Percentiles rank a stretch among this genome's conserved stretches.
Conservation (phyloP, 2,797 vertebrate species). For the Philypnodon macrostomus region DNA sequence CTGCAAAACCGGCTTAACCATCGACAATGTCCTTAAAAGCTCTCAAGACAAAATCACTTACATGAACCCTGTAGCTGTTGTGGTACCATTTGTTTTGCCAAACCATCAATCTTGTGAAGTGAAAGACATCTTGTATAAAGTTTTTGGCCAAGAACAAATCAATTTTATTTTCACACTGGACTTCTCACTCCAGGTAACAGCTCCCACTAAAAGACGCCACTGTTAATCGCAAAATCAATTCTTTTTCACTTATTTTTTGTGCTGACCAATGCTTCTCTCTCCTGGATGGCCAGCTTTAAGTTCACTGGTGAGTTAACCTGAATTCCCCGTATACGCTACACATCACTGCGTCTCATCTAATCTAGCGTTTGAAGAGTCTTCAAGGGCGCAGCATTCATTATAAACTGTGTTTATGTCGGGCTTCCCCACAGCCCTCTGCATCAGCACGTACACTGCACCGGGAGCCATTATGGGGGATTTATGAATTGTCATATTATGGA, state of each 20-base stretch:
- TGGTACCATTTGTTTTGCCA: conserved; percentile 3
- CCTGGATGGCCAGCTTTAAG: conserved; percentile 5
- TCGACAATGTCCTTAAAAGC: background rate
- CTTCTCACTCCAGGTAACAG: background rate
- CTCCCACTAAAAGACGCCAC: background rate
- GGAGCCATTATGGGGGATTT: conserved; percentile 36
- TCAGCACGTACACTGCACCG: conserved; percentile 43
- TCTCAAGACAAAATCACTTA: too few species aligned
- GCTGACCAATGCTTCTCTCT: conserved; percentile 14
- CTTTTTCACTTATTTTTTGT: conserved; percentile 1
- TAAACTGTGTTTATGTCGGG: conserved; percentile 25
- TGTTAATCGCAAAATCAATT: conserved; percentile 1
- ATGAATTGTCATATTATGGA: conserved; percentile 51
- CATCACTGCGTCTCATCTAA: conserved; percentile 25
- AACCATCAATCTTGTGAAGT: conserved; percentile 2
- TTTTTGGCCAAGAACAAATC: background rate
- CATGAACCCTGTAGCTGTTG: background rate
- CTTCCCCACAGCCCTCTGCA: conserved; percentile 30
- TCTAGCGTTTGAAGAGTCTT: conserved; percentile 36
- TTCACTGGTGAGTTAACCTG: conserved; percentile 12
- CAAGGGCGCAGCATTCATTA: conserved; percentile 28
- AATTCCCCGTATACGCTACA: conserved; percentile 10
- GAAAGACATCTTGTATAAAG: conserved; percentile 1
- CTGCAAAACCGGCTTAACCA: too few species aligned
- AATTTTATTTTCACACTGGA: background rate